Evolutionary conservation across 2,113 vertebrate genomes (phyloP).

Genomic region (Sapajus apella): DNA sequence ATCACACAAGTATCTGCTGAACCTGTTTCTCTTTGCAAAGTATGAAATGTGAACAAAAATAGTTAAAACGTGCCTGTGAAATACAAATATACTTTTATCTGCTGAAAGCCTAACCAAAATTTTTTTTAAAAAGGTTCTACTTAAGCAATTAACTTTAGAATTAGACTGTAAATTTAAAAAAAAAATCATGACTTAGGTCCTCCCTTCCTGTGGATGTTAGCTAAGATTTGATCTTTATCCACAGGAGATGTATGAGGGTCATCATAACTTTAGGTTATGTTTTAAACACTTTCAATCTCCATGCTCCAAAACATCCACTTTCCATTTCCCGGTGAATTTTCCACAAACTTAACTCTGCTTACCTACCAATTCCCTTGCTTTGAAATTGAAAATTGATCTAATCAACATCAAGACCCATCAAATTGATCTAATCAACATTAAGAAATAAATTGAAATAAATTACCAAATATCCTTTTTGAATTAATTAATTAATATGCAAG

Average conservation of each 20-base stretch:
- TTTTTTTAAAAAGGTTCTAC: neutral
- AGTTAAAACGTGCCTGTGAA: neutral
- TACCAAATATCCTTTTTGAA: neutral
- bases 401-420: neutral
- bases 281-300: neutral
- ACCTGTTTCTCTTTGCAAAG: neutral
- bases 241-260: neutral
- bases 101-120: neutral
- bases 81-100: neutral
- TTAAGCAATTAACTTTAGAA: neutral
- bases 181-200: neutral
- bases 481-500: neutral
- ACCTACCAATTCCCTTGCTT: neutral
- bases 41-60: neutral
- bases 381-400: neutral
- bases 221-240: neutral
- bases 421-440: neutral
- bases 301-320: neutral
- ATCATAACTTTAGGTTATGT: neutral
- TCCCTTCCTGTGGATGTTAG: neutral
- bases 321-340: neutral
- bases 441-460: neutral
- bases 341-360: neutral
- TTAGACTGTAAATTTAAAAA: neutral
- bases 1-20: neutral